A percentile compares a stretch with the other conserved stretches of the same genome.
Evolutionary conservation across 2,888 invertebrate genomes (phyloP).

Genomic region (Pegoplata infirma): DNA sequence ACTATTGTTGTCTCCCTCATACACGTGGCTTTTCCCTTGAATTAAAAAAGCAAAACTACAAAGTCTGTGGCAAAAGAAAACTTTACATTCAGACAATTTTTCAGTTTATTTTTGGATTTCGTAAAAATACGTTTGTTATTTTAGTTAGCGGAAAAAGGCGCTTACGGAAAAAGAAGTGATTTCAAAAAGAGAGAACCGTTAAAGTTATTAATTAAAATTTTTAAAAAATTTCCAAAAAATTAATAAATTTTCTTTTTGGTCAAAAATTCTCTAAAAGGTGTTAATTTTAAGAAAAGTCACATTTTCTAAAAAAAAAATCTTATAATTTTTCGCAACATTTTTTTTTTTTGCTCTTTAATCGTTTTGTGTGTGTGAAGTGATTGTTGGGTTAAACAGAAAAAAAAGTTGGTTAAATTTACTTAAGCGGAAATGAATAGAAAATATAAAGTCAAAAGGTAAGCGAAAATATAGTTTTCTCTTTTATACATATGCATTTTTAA

Average conservation of each 20-base stretch:
- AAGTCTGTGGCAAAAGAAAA: not conserved
- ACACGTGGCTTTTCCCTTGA: not conserved
- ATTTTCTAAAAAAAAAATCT: conserved; percentile 24
- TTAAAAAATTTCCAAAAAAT: conserved; percentile 22
- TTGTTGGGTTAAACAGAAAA: conserved; percentile 29
- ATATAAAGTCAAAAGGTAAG: conserved; percentile 29
- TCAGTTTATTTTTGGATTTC: conserved; percentile 57
- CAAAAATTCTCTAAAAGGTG: conserved; percentile 14
- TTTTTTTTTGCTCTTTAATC: conserved; percentile 40
- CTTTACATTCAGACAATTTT: conserved; percentile 16
- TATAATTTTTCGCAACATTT: conserved; percentile 49
- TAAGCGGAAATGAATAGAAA: conserved; percentile 38
- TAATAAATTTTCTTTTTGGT: not conserved
- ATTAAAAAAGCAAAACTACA: not conserved
- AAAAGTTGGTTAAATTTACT: conserved; percentile 31
- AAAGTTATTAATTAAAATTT: conserved; percentile 11
- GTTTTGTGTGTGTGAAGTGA: conserved; percentile 49
- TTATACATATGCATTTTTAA: conserved; percentile 22
- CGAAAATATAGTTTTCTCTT: conserved; percentile 22
- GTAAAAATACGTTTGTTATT: conserved; percentile 48
- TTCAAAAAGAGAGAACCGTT: conserved; percentile 8
- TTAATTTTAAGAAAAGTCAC: not conserved
- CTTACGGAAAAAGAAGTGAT: conserved; percentile 18
- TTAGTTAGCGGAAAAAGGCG: conserved; percentile 26
- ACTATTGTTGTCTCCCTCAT: not conserved